Evolutionary conservation across 1,140 invertebrate species (phyloP), one percentile per base, ranked within the genome.

Genomic region (Drosophila obscura): DNA sequence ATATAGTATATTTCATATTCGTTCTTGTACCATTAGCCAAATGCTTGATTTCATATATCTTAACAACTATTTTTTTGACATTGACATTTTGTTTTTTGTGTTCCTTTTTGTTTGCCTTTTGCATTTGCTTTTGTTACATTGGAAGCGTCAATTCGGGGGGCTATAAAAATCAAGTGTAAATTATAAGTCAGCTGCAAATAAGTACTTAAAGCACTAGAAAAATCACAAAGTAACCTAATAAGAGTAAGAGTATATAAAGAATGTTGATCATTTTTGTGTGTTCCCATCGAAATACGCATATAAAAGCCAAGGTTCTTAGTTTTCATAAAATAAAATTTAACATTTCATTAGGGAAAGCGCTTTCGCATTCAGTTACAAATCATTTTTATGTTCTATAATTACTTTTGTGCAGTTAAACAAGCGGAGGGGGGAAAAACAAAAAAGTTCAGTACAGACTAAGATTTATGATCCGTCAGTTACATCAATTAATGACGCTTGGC

Each of bases 191-290:
- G 44, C 77, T 69, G 77, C 77, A 81, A 68, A 64, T 82, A 82
- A 71, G 82, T 85, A 85, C 82, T 85, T 85, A 63, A 82, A 85
- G 82, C 78, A 85, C 82, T 87, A 87, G 69, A 52, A 68, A 85
- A 85, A 85, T 85, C 82, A 85, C 82, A 85, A 72, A 87, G 53
- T 88, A 88, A 85, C 59, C 82, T 88, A 85, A 52, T 81, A 69
- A 39, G 35, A 39, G 35, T 39, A 39, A 11, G 78, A 78, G 69
- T 87, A 87, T 87, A 87, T 50, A 35, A 24, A 65, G 57, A 49
- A 68, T 39, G 44, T 69, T 68, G 16, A n/a, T 68, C 57, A 68
- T 63, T 68, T 65, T 49, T 67, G 51, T 41, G 64, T 66, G 51
- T 46, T 35, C 16, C 16, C 35, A 8, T 56, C 61, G 7, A 50